Conservation (phyloP, 2,113 vertebrate species). For the Ammodramus savannarum region DNA sequence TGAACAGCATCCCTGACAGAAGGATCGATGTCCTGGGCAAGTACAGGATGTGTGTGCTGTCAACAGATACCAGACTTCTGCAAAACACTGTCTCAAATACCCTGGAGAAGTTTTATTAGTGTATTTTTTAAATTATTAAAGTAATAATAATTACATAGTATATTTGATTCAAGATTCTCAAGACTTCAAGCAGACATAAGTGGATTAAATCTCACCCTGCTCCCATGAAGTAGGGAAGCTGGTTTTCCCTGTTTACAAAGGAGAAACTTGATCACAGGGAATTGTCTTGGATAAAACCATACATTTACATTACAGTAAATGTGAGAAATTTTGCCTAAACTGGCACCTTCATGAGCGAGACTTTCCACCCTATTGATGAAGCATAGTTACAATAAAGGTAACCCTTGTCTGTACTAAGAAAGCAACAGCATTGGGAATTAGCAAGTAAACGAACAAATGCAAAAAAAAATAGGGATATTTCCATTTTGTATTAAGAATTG, state of each 20-base stretch:
- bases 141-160: not conserved
- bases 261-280: not conserved
- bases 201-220: not conserved
- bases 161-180: not conserved
- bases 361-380: not conserved
- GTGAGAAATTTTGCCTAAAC: not conserved
- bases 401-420: not conserved
- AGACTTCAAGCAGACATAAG: not conserved
- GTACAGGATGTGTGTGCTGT: not conserved
- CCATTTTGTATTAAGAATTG: not conserved
- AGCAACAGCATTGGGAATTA: not conserved
- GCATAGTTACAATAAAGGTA: not conserved
- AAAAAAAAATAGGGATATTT: not conserved
- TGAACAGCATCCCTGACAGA: slow-evolving; percentile 80
- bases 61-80: not conserved
- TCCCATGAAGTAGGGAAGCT: not conserved
- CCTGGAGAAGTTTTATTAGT: not conserved
- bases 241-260: not conserved
- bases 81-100: not conserved
- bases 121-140: not conserved
- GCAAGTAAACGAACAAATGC: not conserved
- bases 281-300: not conserved
- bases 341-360: not conserved
- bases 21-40: slow-evolving; percentile 83
- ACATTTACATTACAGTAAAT: not conserved